phyloP scores from a whole-genome alignment of 2,797 vertebrate genomes.

The Brachyrhaphis roseni region DNA sequence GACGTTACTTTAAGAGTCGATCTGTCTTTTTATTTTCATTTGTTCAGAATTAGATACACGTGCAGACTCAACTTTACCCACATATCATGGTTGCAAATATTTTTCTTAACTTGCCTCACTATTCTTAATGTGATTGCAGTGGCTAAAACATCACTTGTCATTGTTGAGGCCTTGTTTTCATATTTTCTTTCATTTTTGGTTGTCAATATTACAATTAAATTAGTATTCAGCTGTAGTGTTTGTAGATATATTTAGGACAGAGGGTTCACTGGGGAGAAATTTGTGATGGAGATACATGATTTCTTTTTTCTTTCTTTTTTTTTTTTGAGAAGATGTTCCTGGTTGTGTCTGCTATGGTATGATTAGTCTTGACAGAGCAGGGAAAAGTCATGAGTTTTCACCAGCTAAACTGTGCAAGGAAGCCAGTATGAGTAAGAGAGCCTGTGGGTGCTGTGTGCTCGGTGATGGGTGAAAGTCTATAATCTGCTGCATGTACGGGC shows the following conservation, averaged over 20 bases:
- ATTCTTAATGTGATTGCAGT: not conserved
- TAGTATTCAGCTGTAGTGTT: not conserved
- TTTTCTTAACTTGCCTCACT: not conserved
- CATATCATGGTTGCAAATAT: not conserved
- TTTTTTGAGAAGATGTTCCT: constrained; percentile 1
- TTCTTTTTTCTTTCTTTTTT: not conserved
- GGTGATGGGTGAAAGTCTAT: constrained; percentile 55
- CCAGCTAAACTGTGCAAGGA: constrained; percentile 40
- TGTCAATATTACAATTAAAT: no score
- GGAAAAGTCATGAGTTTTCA: constrained; percentile 23
- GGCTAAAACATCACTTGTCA: not conserved
- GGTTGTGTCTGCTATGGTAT: constrained; percentile 13
- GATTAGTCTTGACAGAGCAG: constrained; percentile 30
- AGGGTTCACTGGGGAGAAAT: not conserved
- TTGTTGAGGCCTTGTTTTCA: not conserved
- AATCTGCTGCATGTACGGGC: constrained; percentile 36
- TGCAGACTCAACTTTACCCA: not conserved
- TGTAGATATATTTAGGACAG: not conserved
- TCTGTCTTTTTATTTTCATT: not conserved
- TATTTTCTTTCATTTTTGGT: not conserved
- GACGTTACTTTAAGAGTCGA: not conserved
- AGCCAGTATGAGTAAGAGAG: constrained; percentile 48
- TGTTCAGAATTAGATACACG: not conserved
- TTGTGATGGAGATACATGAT: constrained; percentile 1
- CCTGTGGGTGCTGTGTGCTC: constrained; percentile 52